Base-by-base conservation (phyloP, 2,113 vertebrate species). In the Dicrurus megarhynchus region DNA sequence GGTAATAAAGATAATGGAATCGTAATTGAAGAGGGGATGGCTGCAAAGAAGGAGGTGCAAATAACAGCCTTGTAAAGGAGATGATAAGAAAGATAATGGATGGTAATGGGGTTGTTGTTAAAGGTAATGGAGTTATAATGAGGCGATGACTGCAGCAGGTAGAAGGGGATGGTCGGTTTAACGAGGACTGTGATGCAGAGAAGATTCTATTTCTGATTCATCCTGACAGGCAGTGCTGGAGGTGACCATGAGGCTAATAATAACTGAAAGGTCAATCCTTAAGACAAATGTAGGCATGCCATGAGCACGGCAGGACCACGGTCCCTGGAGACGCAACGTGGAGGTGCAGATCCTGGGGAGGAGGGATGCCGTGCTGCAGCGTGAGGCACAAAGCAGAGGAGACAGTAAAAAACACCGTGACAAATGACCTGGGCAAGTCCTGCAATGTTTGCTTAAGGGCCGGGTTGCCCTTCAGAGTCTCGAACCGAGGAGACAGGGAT, bases 51-150 rank as follows among this genome's bases (percentile, higher is more conserved):
- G 95, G 96, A 95, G 96, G 96, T 81, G 91, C 97, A 96, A 97
- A 96, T 97, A 97, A 96, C 96, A 53, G 91, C 94, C 94, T 95
- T 70, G 92, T 46, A 96, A 92, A 97, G 92, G 77, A 97, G 96
- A 91, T 69, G 94, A 89, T 96, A 92, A 87, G 90, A 86, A 94
- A 97, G 94, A 97, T 97, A 98, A 98, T 96, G 97, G 97, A 55
- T 93, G 69, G 96, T 97, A 97, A 98, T 92, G 85, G 97, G 32
- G 90, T 95, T 95, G 93, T 91, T 94, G 95, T 91, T 97, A 93
- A 94, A 97, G 84, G 94, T 97, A 98, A 98, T 98, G 97, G 97
- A 94, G 93, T 97, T 98, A 95, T 97, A 98, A 98, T 97, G 97
- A 98, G 97, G 92, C 73, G 74, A 90, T 6, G 77, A 78, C 85